Evolutionary conservation across 2,888 invertebrate species (phyloP), one percentile per base, ranked within the genome.

Genomic region (Bimastos eiseni): DNA sequence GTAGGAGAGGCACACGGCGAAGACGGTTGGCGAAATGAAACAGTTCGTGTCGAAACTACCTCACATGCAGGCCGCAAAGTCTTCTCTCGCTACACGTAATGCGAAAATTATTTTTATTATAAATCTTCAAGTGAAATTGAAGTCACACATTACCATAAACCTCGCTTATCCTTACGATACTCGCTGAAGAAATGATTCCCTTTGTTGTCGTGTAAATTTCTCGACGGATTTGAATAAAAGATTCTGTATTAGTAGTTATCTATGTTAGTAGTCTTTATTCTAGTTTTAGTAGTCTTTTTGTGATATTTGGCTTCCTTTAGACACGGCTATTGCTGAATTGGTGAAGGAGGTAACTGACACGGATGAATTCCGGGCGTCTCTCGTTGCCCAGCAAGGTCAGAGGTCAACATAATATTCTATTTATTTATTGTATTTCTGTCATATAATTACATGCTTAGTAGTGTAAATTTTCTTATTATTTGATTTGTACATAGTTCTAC

Each of bases 21-120:
- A 97, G 94, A 97, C 98, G 0, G 97, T 99, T n/a, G 97, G 97
- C 93, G 98, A 98, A 95, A 98, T 99, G 95, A 98, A 98, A 94
- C 97, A 97, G 94, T 98, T 98, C 95, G 98, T 99, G 5, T 97
- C 97, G 70, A 97, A 97, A 90, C 96, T 99, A 92, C 98, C 98
- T 0, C 97, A 97, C 93, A 96, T 99, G 96, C 96, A 98, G 94
- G 97, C 97, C 36, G 97, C 97, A 92, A 98, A 90, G 98, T 94
- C 97, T 4, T 90, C 90, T 17, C 96, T 98, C n/a, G 97, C 97
- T 49, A 96, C 95, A 92, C 96, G 96, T 96, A 94, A 94, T 95
- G 94, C 90, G 1, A 30, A 4, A n/a, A 13, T 24, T 3, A 33
- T 83, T 33, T 15, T 83, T 15, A 83, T 38, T 13, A 44, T 44